phyloP scores from a whole-genome alignment of 2,888 invertebrate species.

The Onchidella celtica region DNA sequence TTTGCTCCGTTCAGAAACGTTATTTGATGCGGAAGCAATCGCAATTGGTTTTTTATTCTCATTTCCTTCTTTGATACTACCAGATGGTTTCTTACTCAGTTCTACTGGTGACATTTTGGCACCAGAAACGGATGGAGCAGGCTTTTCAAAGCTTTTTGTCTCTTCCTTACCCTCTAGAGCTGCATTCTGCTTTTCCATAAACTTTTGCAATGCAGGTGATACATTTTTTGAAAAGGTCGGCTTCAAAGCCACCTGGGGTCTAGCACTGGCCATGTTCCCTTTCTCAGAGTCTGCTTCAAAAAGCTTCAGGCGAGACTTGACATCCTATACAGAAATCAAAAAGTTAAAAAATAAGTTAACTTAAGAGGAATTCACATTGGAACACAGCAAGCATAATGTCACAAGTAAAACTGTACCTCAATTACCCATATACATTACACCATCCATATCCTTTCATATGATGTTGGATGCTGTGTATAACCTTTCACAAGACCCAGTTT shows the following conservation, averaged over 20 bases:
- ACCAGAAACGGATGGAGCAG: background rate
- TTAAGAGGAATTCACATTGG: too few relatives aligned
- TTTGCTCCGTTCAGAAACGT: background rate
- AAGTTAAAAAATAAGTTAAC: too few relatives aligned
- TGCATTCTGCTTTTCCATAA: constrained; percentile 27
- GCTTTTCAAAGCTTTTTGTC: background rate
- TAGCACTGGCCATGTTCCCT: constrained; percentile 25
- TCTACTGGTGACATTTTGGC: background rate
- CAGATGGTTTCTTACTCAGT: background rate
- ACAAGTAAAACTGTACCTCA: too few relatives aligned
- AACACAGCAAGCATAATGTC: too few relatives aligned
- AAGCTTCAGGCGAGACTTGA: constrained; percentile 31
- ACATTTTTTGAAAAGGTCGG: constrained; percentile 11
- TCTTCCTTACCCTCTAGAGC: background rate
- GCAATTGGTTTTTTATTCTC: background rate
- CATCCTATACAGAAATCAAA: constrained; percentile 19
- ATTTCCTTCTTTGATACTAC: background rate
- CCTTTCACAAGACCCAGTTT: too few relatives aligned
- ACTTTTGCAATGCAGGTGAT: constrained; percentile 17
- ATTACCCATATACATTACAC: too few relatives aligned
- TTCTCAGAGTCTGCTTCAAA: constrained; percentile 21
- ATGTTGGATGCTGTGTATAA: too few relatives aligned
- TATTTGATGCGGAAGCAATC: too few relatives aligned
- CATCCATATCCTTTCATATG: too few relatives aligned
- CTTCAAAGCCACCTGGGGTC: constrained; percentile 20